Base-by-base conservation (phyloP, 2,888 invertebrate genomes). In the Platynereis dumerilii region DNA sequence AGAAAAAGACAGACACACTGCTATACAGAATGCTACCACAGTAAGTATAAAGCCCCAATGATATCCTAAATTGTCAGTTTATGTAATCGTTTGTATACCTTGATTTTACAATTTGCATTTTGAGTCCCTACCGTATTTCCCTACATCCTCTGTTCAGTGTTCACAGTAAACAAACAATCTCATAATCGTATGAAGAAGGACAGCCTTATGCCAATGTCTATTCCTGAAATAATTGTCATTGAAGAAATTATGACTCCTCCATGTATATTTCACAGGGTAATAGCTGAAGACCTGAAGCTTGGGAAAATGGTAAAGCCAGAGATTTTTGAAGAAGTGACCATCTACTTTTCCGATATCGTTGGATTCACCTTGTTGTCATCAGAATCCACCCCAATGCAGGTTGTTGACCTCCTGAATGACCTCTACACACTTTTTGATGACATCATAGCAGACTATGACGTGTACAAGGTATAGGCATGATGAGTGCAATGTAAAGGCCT, bases 401-500 rank as follows among this genome's bases (percentile, higher is more conserved):
- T 76, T 64, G 75, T 76, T 12, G 72, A 71, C 20, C 59, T 76
- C 10, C 61, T 76, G 45, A 76, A 76, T 63, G 58, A 70, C 7
- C 65, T 76, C 24, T 76, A 77, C 56, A 75, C 73, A 17, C 44
- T 74, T 28, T 76, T 77, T 65, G 74, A 76, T 57, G 74, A 74
- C 54, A 77, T 76, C 57, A 76, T 79, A 20, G 71, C 70, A 42
- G 66, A 72, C 15, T 76, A 73, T 64, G 76, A 77, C 58, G 78
- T 78, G 0, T 79, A 77, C 63, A 77, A 78, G 72, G 78, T 77
- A n/a, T n/a, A n/a, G n/a, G n/a, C n/a, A n/a, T n/a, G n/a, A n/a
- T n/a, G n/a, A n/a, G n/a, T n/a, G n/a, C n/a, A n/a, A n/a, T n/a
- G n/a, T n/a, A n/a, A n/a, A n/a, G n/a, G n/a, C n/a, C n/a, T n/a